phyloP scores from a whole-genome alignment of 2,113 vertebrate genomes.

The Mastomys coucha region DNA sequence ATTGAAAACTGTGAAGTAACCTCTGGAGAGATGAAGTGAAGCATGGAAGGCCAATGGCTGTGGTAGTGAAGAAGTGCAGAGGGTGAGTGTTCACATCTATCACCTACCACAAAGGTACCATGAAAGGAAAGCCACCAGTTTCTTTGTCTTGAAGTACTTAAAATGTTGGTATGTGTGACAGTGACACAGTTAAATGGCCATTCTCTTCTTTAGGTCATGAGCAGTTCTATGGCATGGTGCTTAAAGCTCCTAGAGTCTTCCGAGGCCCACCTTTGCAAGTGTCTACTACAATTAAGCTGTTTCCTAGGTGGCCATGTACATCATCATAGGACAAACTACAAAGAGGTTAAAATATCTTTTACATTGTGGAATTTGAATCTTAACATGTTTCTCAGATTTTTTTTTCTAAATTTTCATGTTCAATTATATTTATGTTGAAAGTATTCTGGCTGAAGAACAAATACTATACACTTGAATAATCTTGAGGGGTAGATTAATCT shows the following conservation, averaged over 20 bases:
- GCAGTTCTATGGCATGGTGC: constrained; percentile 74
- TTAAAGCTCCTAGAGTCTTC: constrained; percentile 72
- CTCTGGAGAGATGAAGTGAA: constrained; percentile 89
- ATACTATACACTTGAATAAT: constrained; percentile 88
- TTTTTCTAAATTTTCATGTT: constrained; percentile 80
- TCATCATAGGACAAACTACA: constrained; percentile 48
- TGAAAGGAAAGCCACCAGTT: constrained; percentile 68
- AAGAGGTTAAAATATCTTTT: constrained; percentile 76
- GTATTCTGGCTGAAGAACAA: constrained; percentile 87
- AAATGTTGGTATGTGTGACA: constrained; percentile 22
- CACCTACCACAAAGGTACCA: constrained; percentile 75
- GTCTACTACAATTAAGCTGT: constrained; percentile 73
- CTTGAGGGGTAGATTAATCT: constrained; percentile 90
- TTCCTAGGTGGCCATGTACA: constrained; percentile 59
- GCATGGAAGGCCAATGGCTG: constrained; percentile 86
- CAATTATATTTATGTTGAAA: constrained; percentile 84
- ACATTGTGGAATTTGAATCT: constrained; percentile 74
- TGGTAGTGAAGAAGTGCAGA: constrained; percentile 84
- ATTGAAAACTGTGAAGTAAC: constrained; percentile 90
- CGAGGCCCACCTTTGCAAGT: constrained; percentile 75
- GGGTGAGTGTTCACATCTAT: constrained; percentile 86
- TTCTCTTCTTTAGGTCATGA: constrained; percentile 61
- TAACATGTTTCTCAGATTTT: constrained; percentile 76
- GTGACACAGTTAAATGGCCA: constrained; percentile 66
- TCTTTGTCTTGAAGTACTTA: constrained; percentile 68